These are phyloP conservation scores for Drosophila kokeensis DNA, from an alignment of 2,888 invertebrate genomes.

Conservation along the genomic window DNA sequence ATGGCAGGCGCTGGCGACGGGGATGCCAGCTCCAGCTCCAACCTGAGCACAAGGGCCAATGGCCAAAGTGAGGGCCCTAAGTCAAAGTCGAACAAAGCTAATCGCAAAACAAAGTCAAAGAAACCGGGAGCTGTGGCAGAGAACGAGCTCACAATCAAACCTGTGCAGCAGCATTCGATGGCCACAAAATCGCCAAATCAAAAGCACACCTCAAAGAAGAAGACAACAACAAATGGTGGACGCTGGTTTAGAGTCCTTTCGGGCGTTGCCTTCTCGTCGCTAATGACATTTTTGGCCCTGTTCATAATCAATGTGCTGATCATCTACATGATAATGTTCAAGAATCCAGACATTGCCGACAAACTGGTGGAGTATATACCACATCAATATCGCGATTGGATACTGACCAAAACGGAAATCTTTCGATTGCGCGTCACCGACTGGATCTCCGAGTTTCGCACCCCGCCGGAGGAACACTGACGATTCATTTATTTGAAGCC, in stretches of 20 bases:
- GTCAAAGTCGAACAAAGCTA: constrained; percentile 64
- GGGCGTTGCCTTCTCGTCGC: constrained; percentile 78
- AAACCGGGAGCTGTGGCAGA: constrained; percentile 46
- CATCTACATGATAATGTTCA: constrained; percentile 84
- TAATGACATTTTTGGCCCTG: constrained; percentile 82
- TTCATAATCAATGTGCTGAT: constrained; percentile 80
- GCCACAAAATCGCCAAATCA: constrained; percentile 43
- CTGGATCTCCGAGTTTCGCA: constrained; percentile 83
- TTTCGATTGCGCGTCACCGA: constrained; percentile 83
- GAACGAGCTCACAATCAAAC: constrained; percentile 65
- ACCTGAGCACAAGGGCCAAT: constrained; percentile 39
- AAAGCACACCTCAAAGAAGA: constrained; percentile 69
- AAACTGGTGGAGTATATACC: constrained; percentile 83
- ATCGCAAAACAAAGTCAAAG: constrained; percentile 72
- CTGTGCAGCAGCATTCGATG: constrained; percentile 27
- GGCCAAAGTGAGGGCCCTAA: constrained; percentile 34
- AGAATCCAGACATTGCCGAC: constrained; percentile 84
- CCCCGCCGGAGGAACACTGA: constrained; percentile 83
- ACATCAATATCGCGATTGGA: constrained; percentile 83
- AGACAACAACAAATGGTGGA: constrained; percentile 34
- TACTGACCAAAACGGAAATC: constrained; percentile 82
- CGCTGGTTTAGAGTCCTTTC: constrained; percentile 40
- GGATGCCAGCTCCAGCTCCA: constrained; percentile 25
- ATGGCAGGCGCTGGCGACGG: constrained; percentile 54
- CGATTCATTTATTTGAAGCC: constrained; percentile 83